Evolutionary conservation across 2,113 vertebrate genomes (phyloP).

Genomic region (Phyllostomus hastatus): DNA sequence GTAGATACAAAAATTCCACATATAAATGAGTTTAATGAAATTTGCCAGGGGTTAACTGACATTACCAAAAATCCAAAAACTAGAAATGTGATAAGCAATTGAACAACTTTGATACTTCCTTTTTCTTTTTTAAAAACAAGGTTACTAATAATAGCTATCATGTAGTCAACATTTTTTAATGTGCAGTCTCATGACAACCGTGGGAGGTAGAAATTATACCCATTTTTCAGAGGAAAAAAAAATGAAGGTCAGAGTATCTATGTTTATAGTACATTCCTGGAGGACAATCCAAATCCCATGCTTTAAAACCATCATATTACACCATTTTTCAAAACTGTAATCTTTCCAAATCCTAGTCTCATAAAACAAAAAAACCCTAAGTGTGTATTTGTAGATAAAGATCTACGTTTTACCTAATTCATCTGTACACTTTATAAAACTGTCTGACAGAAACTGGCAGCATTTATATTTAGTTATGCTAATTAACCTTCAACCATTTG

Average conservation of each 20-base stretch:
- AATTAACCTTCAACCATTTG: slow-evolving; percentile 83
- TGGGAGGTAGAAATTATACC: neutral
- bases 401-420: neutral
- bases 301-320: neutral
- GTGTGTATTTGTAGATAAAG: neutral
- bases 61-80: slow-evolving; percentile 2
- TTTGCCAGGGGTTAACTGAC: neutral
- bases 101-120: neutral
- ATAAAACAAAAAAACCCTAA: neutral
- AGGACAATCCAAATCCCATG: neutral
- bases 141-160: slow-evolving; percentile 21
- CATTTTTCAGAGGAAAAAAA: neutral
- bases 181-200: neutral
- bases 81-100: slow-evolving; percentile 38
- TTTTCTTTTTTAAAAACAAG: slow-evolving; percentile 31
- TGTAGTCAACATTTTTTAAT: neutral
- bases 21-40: slow-evolving; percentile 26
- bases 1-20: slow-evolving; percentile 13
- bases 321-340: neutral
- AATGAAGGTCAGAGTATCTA: neutral
- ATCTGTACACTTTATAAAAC: neutral
- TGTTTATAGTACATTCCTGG: neutral
- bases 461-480: slow-evolving; percentile 80
- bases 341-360: slow-evolving; percentile 10
- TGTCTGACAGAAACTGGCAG: slow-evolving; percentile 85